Conservation (phyloP, 2,113 vertebrate genomes). For the Gnathonemus echidnorhynchus region DNA sequence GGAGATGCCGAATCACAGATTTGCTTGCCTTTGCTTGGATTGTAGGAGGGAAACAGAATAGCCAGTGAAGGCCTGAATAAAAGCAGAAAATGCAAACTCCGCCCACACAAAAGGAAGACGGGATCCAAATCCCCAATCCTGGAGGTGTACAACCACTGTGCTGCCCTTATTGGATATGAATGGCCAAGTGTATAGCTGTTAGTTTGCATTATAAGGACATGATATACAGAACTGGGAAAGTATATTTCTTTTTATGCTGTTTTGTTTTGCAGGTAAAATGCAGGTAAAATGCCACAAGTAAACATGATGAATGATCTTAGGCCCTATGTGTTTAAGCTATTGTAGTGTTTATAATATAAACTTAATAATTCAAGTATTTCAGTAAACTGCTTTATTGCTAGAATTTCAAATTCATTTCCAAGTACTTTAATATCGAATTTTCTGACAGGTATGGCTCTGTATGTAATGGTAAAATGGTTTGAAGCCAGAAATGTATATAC, state of each 20-base stretch:
- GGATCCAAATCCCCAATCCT: background rate
- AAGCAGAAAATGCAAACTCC: background rate
- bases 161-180: background rate
- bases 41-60: background rate
- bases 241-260: background rate
- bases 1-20: background rate
- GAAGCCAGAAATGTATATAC: background rate
- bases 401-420: background rate
- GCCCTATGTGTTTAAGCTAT: background rate
- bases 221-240: background rate
- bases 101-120: background rate
- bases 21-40: background rate
- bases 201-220: background rate
- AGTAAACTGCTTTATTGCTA: background rate
- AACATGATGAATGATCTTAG: background rate
- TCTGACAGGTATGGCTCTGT: background rate
- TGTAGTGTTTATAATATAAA: background rate
- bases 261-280: background rate
- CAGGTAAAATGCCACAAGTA: background rate
- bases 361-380: background rate
- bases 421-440: background rate
- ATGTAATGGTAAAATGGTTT: background rate
- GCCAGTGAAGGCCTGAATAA: background rate
- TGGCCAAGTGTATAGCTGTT: background rate
- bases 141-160: background rate